A percentile compares a stretch with the other conserved stretches of the same genome.
Evolutionary conservation across 1,140 invertebrate species (phyloP).

Genomic region (Phthorimaea operculella): DNA sequence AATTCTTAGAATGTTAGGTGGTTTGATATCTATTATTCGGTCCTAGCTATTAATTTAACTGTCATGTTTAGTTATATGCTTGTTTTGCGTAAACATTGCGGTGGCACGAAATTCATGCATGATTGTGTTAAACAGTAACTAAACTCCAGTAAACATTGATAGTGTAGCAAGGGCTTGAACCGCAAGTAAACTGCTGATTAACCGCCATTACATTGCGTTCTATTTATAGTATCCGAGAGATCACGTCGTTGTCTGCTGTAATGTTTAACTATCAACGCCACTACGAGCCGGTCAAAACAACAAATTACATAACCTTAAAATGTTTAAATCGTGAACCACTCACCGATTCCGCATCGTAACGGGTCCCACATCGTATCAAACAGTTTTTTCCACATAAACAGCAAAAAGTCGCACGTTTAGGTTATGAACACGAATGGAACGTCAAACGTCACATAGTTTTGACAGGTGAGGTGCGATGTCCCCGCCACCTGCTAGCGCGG

Average conservation of each 20-base stretch:
- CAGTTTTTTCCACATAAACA: constrained; percentile 31
- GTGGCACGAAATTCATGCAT: constrained; percentile 16
- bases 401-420: constrained; percentile 34
- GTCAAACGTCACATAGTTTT: constrained; percentile 50
- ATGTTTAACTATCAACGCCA: constrained; percentile 47
- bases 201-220: constrained; percentile 50
- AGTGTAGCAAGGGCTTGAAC: constrained; percentile 28
- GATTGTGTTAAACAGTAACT: constrained; percentile 5
- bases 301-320: constrained; percentile 46
- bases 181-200: constrained; percentile 59
- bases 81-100: constrained; percentile 8
- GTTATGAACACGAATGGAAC: constrained; percentile 39
- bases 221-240: constrained; percentile 64
- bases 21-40: neutral
- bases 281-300: constrained; percentile 36
- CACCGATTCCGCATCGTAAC: constrained; percentile 34
- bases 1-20: constrained; percentile 1
- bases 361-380: constrained; percentile 40
- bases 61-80: constrained; percentile 15
- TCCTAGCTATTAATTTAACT: constrained; percentile 9
- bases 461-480: constrained; percentile 48
- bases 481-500: constrained; percentile 39
- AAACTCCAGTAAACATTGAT: constrained; percentile 15
- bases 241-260: constrained; percentile 60
- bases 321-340: constrained; percentile 27